Evolutionary conservation across 2,888 invertebrate genomes (phyloP), one percentile per base, ranked within the genome.

Genomic region (Muschampia plurimacula): DNA sequence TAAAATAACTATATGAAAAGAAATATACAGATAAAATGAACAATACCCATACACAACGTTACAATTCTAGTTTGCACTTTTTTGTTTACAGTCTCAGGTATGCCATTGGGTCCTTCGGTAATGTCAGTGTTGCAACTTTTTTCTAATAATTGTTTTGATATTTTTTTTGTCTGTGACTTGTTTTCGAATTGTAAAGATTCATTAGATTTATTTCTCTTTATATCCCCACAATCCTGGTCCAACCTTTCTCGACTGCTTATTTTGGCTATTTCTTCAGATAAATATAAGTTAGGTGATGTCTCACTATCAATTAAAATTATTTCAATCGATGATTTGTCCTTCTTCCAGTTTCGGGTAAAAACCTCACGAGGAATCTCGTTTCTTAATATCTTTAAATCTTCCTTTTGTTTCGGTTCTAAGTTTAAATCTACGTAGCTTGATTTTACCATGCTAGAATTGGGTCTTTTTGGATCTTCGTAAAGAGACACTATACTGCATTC

Each of bases 401-500:
- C 36, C 22, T 62, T 49, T 46, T 49, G 13, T 60, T 68, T 44
- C 46, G 13, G 6, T 44, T 44, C 13, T 28, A 36, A 36, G n/a
- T 12, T 32, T 12, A 46, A 12, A 15, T 57, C 8, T n/a, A 57
- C 28, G 32, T 57, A 15, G 39, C 9, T 65, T 10, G 57, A 36
- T n/a, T 59, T 65, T 46, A 59, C 32, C 2, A 64, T 57, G 10
- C 57, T 15, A 2, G 32, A 36, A 65, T 71, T 46, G 5, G 46
- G 46, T 46, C 13, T 13, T 32, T 65, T 65, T 22, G 13, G 49
- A 5, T 66, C n/a, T 7, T 52, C 22, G 41, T 10, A 15, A 55
- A 44, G 5, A 15, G 73, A 68, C 9, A 68, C 46, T 60, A 67
- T 62, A 55, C 62, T 69, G 10, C 55, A 81, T 79, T 92, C 91